Evolutionary conservation across 2,888 invertebrate genomes (phyloP), one percentile per base, ranked within the genome.

Genomic region (Andricus curvator): DNA sequence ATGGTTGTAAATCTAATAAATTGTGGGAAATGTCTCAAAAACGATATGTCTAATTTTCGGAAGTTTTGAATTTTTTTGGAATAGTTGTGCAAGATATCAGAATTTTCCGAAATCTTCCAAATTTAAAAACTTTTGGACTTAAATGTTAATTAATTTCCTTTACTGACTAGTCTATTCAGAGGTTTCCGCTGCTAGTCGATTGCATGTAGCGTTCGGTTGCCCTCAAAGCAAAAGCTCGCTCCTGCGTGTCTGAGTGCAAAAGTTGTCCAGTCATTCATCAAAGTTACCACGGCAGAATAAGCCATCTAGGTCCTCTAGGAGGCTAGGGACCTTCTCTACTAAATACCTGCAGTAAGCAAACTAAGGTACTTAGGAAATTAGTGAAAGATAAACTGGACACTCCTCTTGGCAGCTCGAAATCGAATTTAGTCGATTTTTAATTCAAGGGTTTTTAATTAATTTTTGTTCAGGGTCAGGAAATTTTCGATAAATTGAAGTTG

Each of bases 201-300:
- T 80, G 80, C 29, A 41, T 41, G 44, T 29, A 56, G 74, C n/a
- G 33, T 74, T 51, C n/a, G 8, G 33, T 74, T 33, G 13, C n/a
- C 60, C 33, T 74, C 74, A 74, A 60, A 74, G 74, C 37, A 56
- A 74, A 51, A 70, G 74, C n/a, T 74, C 22, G 74, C 56, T 56
- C n/a, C 51, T 74, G n/a, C 33, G 9, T 56, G 74, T 37, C 51
- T 74, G 56, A 74, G 56, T 56, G 56, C 37, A 74, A 74, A 74
- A 74, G 74, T 74, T 74, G 56, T 74, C 51, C 56, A 74, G 56
- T 56, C 74, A 74, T 56, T 74, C 74, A 74, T 74, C 74, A 74
- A 74, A 74, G 74, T 74, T 74, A n/a, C n/a, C 4, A 11, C 51
- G 2, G 74, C 13, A 48, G 33, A 51, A 70, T 60, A 56, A 74